Base-by-base conservation (phyloP, 2,113 vertebrate species). In the Saguinus imperator region DNA sequence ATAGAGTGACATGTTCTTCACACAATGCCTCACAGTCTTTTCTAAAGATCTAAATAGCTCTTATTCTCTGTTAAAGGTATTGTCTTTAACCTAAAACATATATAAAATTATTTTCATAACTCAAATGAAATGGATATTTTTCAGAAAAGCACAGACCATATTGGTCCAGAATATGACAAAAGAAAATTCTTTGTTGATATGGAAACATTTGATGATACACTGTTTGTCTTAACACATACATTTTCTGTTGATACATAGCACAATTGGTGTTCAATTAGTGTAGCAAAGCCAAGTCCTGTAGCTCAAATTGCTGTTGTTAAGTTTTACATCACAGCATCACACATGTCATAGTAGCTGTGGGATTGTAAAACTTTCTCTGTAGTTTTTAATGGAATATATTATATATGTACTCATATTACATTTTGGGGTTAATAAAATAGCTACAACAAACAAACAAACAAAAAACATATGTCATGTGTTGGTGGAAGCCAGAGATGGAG, bases 11-110 rank as follows among this genome's bases (percentile, higher is more conserved):
- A 99, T 97, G 57, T 99, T 99, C 98, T 99, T 99, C 81, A 99
- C 97, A 29, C 99, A 99, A 45, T 98, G 98, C 97, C 99, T 99
- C 87, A 99, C 99, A 0, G 99, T 99, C 98, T 99, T 99, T 98
- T 99, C 99, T 96, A 99, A 98, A 96, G 98, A 98, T 94, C 99
- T 98, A 96, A 99, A 99, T 32, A 99, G 94, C 87, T 99, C 99
- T 97, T 99, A 99, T 98, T 99, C 99, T 94, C 98, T 99, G 61
- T 99, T 99, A 97, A 99, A 99, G 27, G 98, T 98, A 98, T 98
- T 98, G 95, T 99, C 99, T 98, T 99, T 99, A 89, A 99, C 99
- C 99, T 99, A 91, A 88, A 98, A 98, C 55, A 97, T 55, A 98
- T 11, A n/a, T 23, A 32, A 88, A 84, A 84, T 75, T 57, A 72